Evolutionary conservation across 2,888 invertebrate genomes (phyloP).

Genomic region (Chironomus tentans): DNA sequence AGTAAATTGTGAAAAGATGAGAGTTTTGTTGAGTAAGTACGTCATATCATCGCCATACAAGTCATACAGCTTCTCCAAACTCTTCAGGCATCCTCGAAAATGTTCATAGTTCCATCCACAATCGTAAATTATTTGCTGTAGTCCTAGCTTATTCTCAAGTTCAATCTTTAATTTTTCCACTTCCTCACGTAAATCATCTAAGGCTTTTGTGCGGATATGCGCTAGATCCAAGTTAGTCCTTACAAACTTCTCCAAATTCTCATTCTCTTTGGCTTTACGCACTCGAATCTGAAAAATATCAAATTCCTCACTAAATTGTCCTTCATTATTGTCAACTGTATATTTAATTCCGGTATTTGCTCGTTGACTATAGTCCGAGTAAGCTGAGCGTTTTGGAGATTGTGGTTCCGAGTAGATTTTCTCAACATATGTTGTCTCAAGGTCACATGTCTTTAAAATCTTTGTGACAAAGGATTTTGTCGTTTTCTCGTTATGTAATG

Average conservation of each 20-base stretch:
- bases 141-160: conserved; percentile 41
- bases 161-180: conserved; percentile 44
- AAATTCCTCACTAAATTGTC: conserved; percentile 35
- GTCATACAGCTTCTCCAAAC: conserved; percentile 63
- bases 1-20: conserved; percentile 82
- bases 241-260: background rate
- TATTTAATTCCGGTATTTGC: conserved; percentile 11
- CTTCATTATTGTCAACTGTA: conserved; percentile 19
- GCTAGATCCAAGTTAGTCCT: conserved; percentile 14
- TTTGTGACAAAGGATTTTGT: conserved; percentile 61
- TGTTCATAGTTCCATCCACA: conserved; percentile 85
- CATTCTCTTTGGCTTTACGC: conserved; percentile 2
- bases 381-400: conserved; percentile 32
- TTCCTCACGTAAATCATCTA: conserved; percentile 61
- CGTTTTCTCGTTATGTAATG: conserved; percentile 55
- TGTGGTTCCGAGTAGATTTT: conserved; percentile 46
- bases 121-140: conserved; percentile 62
- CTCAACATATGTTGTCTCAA: conserved; percentile 80
- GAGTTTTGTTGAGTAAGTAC: conserved; percentile 54
- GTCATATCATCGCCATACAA: conserved; percentile 65
- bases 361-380: background rate
- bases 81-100: conserved; percentile 81
- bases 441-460: conserved; percentile 69
- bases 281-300: conserved; percentile 36
- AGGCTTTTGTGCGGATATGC: conserved; percentile 49